Base-by-base conservation (phyloP, 2,113 vertebrate species). In the Entelurus aequoreus region DNA sequence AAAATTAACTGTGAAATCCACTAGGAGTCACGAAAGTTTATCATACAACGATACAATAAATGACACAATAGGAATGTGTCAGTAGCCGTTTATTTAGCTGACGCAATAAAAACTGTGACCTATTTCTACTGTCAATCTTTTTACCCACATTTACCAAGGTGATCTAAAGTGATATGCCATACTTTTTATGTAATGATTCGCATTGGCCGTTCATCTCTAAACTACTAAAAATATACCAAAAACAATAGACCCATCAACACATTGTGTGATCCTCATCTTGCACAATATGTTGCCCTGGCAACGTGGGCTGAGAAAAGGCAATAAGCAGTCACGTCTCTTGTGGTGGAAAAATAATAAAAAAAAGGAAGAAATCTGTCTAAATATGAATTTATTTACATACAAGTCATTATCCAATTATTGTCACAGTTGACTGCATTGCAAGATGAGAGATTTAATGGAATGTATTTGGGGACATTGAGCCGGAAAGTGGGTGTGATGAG, bases 381-480 rank as follows among this genome's bases (percentile, higher is more conserved):
- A 70, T 70, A 63, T 71, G 59, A 61, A 74, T 68, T 70, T 70
- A 71, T 80, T 82, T 80, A 79, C 53, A 76, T 67, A 62, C 44
- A 70, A 71, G 68, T 72, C 77, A 80, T 79, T 74, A 82, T 77
- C 69, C 66, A 74, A 75, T 84, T 72, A 76, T 66, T 71, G 61
- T 65, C 68, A 75, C 77, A 80, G 74, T 64, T 76, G 60, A 74
- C 2, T 82, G 77, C 74, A 74, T 65, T 8, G 68, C 63, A 79
- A 84, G 77, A 87, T 78, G 73, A 79, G 69, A 48, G 72, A 60
- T 74, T 75, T 72, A 68, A 59, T 16, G 62, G 40, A 12, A 52
- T 74, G 70, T 48, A 60, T 11, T 58, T 48, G 60, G 64, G 77
- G 54, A 81, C 68, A 63, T 38, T 65, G 77, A 79, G 76, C 69